These are phyloP conservation scores for Onychomys leucogaster DNA, from an alignment of 2,797 vertebrate species.

Conservation along the genomic window DNA sequence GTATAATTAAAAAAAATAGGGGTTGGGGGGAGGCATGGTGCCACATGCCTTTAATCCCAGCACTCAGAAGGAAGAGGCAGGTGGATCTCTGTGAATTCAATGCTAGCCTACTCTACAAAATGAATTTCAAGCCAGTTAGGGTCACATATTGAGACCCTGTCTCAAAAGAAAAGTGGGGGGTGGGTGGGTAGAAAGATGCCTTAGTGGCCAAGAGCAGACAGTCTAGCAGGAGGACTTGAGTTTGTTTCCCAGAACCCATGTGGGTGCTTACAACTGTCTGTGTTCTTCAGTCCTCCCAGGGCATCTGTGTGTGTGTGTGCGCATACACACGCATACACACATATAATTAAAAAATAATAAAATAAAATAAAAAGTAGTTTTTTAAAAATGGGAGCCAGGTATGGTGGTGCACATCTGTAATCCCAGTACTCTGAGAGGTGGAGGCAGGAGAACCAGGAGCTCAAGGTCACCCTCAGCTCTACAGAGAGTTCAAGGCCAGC, in stretches of 20 bases:
- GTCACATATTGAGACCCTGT: not conserved
- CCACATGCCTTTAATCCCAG: not conserved
- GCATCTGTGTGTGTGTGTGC: not conserved
- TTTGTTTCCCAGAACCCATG: not conserved
- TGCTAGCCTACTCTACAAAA: not conserved
- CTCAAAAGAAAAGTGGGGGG: not conserved
- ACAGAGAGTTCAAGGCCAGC: not conserved
- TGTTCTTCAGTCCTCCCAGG: not conserved
- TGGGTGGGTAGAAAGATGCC: not conserved
- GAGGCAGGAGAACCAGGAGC: not conserved
- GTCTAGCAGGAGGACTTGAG: not conserved
- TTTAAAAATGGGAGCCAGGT: not conserved
- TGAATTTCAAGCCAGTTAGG: not conserved
- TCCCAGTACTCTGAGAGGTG: not conserved
- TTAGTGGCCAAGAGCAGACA: not conserved
- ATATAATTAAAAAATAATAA: not conserved
- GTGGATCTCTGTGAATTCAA: not conserved
- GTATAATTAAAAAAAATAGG: not conserved
- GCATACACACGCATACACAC: too few relatives aligned
- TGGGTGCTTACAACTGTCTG: not conserved
- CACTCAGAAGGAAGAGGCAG: not conserved
- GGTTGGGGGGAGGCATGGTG: too few relatives aligned
- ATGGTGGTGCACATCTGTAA: not conserved
- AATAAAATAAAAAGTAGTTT: not conserved
- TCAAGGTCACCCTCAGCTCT: not conserved